phyloP scores from a whole-genome alignment of 2,113 vertebrate genomes.

The Gobio gobio region DNA sequence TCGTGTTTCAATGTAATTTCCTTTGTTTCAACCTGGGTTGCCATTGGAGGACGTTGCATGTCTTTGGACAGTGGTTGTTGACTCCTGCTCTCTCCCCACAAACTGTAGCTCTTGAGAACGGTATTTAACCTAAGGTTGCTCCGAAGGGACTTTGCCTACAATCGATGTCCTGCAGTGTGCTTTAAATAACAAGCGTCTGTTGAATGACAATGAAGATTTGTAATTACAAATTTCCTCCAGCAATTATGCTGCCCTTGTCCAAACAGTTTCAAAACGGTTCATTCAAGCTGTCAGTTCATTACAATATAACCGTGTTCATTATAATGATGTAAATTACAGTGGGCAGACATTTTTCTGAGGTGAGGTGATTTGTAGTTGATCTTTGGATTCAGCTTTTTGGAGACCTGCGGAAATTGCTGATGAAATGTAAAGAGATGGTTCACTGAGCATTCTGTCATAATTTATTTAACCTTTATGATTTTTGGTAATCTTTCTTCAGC shows the following conservation, averaged over 20 bases:
- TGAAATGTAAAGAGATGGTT: neutral
- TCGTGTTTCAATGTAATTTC: neutral
- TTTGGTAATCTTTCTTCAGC: neutral
- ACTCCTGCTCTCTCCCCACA: neutral
- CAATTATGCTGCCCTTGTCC: constrained; percentile 10
- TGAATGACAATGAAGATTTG: constrained; percentile 22
- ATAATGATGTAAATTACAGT: constrained; percentile 10
- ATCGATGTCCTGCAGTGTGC: neutral
- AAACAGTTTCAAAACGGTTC: constrained; percentile 6
- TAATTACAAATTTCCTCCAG: neutral
- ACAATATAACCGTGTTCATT: neutral
- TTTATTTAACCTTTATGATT: neutral
- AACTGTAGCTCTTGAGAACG: neutral
- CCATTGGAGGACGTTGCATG: neutral
- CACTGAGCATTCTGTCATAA: neutral
- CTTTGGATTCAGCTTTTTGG: neutral
- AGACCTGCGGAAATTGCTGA: neutral
- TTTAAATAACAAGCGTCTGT: constrained; percentile 23
- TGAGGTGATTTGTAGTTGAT: constrained; percentile 6
- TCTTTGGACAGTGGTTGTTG: neutral
- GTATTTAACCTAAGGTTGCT: neutral
- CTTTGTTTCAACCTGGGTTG: neutral
- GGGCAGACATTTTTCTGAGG: neutral
- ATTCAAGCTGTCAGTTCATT: constrained; percentile 30
- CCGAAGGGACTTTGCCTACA: neutral